phyloP scores from a whole-genome alignment of 2,888 invertebrate genomes.

The Andrena bucephala region DNA sequence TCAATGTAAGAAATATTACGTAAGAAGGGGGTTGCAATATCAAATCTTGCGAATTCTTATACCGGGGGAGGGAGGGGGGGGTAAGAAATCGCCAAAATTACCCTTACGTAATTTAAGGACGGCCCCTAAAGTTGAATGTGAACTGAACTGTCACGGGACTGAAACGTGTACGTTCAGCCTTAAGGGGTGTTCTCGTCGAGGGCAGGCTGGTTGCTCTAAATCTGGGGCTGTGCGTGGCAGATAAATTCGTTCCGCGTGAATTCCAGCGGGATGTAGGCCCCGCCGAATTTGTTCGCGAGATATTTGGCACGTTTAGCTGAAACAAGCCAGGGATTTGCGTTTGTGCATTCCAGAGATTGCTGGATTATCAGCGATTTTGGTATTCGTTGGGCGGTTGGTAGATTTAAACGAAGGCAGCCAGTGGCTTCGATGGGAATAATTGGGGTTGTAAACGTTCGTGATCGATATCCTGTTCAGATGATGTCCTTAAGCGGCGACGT shows the following conservation, averaged over 20 bases:
- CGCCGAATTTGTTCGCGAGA: neutral
- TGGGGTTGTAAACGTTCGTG: neutral
- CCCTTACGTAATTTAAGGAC: too few species aligned
- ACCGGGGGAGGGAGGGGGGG: too few species aligned
- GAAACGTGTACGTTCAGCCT: too few species aligned
- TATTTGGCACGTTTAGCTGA: slow-evolving; percentile 8
- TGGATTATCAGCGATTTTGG: slow-evolving; percentile 10
- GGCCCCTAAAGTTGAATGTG: too few species aligned
- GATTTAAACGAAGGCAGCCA: neutral
- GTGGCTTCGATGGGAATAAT: neutral
- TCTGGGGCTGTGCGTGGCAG: neutral
- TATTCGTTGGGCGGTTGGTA: neutral
- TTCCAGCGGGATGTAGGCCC: slow-evolving; percentile 1
- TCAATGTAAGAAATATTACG: too few species aligned
- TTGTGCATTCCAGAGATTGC: slow-evolving; percentile 3
- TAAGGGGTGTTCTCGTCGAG: too few species aligned
- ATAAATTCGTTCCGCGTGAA: neutral
- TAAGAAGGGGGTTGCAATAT: too few species aligned
- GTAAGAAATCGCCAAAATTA: too few species aligned
- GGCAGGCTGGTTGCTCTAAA: too few species aligned
- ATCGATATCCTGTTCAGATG: slow-evolving; percentile 87
- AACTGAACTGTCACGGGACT: too few species aligned
- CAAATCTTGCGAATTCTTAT: too few species aligned
- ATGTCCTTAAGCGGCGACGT: slow-evolving; percentile 99
- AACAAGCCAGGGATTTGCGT: slow-evolving; percentile 3